Evolutionary conservation across 2,888 invertebrate genomes (phyloP).

Genomic region (Coenonympha glycerion): DNA sequence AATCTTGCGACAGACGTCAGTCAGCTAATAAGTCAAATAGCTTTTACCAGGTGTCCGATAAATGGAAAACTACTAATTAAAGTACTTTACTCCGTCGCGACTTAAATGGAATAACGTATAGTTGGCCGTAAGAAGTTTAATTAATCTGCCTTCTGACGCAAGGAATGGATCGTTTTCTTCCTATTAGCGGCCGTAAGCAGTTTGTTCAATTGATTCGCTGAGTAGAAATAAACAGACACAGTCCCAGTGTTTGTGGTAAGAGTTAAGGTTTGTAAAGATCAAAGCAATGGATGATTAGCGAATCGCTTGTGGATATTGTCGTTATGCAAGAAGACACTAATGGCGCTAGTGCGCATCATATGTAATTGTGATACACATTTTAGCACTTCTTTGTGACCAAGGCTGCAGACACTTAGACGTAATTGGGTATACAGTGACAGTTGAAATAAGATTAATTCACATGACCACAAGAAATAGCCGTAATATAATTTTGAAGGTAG

Average conservation of each 20-base stretch:
- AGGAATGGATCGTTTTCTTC: constrained; percentile 58
- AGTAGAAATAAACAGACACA: constrained; percentile 55
- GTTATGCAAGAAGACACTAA: constrained; percentile 59
- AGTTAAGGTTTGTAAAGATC: constrained; percentile 61
- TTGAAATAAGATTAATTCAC: constrained; percentile 27
- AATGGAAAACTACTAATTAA: constrained; percentile 72
- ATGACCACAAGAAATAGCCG: constrained; percentile 53
- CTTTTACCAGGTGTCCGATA: constrained; percentile 66
- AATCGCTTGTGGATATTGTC: constrained; percentile 61
- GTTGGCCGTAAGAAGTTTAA: constrained; percentile 62
- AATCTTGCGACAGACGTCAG: constrained; percentile 38
- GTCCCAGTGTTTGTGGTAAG: constrained; percentile 57
- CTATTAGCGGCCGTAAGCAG: constrained; percentile 59
- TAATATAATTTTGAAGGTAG: constrained; percentile 59
- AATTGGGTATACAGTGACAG: constrained; percentile 9
- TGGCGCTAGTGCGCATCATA: constrained; percentile 40
- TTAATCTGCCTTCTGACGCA: constrained; percentile 64
- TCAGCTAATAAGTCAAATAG: constrained; percentile 57
- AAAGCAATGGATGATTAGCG: constrained; percentile 61
- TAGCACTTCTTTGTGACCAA: constrained; percentile 59
- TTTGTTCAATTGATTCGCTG: constrained; percentile 64
- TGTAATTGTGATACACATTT: constrained; percentile 42
- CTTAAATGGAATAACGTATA: constrained; percentile 58
- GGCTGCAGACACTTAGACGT: constrained; percentile 23
- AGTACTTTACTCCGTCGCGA: constrained; percentile 53